Conservation (phyloP, 2,797 vertebrate genomes). For the Neosalanx taihuensis region DNA sequence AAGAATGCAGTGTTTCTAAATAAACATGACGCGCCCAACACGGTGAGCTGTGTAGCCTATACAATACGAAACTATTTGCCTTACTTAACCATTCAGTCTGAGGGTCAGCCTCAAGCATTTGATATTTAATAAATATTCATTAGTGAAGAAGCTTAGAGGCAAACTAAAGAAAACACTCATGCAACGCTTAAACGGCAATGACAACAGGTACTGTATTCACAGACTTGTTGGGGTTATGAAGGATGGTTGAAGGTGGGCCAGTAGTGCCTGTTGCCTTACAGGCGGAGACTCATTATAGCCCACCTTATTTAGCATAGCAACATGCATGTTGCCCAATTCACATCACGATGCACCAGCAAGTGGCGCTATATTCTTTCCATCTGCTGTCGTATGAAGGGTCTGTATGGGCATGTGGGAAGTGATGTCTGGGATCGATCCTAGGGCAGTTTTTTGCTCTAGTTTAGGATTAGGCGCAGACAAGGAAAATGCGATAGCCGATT, state of each 20-base stretch:
- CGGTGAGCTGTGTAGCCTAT: neutral
- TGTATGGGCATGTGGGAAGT: neutral
- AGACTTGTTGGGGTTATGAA: no score
- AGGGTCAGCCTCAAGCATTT: neutral
- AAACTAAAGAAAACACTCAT: neutral
- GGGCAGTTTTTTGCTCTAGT: constrained; percentile 18
- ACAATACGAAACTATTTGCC: neutral
- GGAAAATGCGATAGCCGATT: constrained; percentile 27
- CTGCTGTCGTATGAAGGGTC: neutral
- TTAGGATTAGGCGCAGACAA: neutral
- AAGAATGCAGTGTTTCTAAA: neutral
- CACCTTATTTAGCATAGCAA: neutral
- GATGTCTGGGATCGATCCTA: constrained; percentile 41
- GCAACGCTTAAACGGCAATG: neutral
- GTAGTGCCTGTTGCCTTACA: neutral
- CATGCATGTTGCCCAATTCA: neutral
- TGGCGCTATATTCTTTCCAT: constrained; percentile 4
- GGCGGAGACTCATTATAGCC: neutral
- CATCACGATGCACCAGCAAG: neutral
- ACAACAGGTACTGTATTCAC: neutral
- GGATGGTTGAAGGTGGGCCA: no score
- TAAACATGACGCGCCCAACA: neutral
- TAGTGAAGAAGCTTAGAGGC: neutral
- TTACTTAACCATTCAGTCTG: neutral
- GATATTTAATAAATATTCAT: neutral